These are phyloP conservation scores for Nephila pilipes DNA, from an alignment of 1,140 invertebrate species.

Conservation along the genomic window DNA sequence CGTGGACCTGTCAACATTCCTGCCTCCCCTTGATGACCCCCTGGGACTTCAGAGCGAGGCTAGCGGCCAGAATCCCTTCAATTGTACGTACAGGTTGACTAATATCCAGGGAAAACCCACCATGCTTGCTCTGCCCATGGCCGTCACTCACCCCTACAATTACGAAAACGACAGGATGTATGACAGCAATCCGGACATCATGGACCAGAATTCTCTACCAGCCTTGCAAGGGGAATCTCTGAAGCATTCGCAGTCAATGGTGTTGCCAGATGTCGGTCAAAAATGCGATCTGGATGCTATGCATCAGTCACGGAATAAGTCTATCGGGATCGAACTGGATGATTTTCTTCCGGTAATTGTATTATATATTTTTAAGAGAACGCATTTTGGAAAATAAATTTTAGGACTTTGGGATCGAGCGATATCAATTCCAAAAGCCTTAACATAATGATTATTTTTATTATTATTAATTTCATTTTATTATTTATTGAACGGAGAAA, in stretches of 20 bases:
- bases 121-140: conserved; percentile 55
- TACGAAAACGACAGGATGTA: conserved; percentile 46
- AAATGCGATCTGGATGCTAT: conserved; percentile 51
- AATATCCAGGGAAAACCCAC: conserved; percentile 41
- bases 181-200: not conserved
- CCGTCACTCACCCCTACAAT: conserved; percentile 58
- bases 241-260: conserved; percentile 18
- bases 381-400: too few species aligned
- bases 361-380: too few species aligned
- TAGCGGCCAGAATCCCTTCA: conserved; percentile 11
- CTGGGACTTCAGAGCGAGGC: not conserved
- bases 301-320: conserved; percentile 86
- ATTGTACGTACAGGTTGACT: conserved; percentile 57
- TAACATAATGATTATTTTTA: too few species aligned
- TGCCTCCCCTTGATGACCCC: conserved; percentile 48
- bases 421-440: too few species aligned
- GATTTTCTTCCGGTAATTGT: conserved; percentile 89
- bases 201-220: not conserved
- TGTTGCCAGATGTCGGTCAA: conserved; percentile 37
- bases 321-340: conserved; percentile 89
- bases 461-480: too few species aligned
- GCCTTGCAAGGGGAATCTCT: not conserved
- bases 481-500: too few species aligned
- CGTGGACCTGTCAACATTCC: conserved; percentile 59
- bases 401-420: too few species aligned